These are phyloP conservation scores for Gerris lacustris DNA, from an alignment of 2,888 invertebrate species.

Conservation along the genomic window DNA sequence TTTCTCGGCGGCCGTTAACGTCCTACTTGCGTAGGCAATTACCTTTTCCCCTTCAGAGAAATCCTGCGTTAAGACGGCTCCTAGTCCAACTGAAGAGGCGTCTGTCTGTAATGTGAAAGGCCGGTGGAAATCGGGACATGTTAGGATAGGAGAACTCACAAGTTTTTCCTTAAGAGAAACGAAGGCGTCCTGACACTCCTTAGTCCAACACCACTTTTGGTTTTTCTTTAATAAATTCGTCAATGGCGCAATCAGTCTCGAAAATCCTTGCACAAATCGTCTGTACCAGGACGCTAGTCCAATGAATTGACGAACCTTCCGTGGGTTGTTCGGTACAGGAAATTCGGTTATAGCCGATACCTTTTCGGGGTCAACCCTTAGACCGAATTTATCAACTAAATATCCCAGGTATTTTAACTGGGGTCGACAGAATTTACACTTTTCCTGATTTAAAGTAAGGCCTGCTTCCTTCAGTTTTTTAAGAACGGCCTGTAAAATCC, in stretches of 20 bases:
- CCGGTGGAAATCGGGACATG: conserved; percentile 26
- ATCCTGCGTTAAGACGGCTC: conserved; percentile 28
- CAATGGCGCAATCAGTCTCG: conserved; percentile 24
- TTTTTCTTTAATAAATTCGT: conserved; percentile 24
- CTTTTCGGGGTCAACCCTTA: conserved; percentile 11
- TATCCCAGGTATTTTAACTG: conserved; percentile 14
- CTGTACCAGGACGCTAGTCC: conserved; percentile 23
- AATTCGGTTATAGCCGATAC: conserved; percentile 7
- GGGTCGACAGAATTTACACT: conserved; percentile 15
- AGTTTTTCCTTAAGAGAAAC: conserved; percentile 30
- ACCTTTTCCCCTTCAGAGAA: conserved; percentile 24
- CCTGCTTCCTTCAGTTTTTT: conserved; percentile 8
- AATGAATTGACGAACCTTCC: conserved; percentile 12
- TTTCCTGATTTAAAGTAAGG: conserved; percentile 15
- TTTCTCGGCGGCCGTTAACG: neutral
- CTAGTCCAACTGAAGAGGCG: conserved; percentile 31
- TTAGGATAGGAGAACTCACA: conserved; percentile 26
- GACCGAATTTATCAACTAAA: conserved; percentile 11
- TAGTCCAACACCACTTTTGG: conserved; percentile 12
- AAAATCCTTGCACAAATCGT: conserved; percentile 28
- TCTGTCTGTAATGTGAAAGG: conserved; percentile 29
- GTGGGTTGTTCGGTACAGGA: conserved; percentile 7
- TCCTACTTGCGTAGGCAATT: conserved; percentile 7
- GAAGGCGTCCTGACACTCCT: conserved; percentile 15
- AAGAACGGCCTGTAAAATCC: conserved; percentile 6